These are phyloP conservation scores for Fopius arisanus DNA, from an alignment of 1,140 invertebrate species.

Conservation along the genomic window DNA sequence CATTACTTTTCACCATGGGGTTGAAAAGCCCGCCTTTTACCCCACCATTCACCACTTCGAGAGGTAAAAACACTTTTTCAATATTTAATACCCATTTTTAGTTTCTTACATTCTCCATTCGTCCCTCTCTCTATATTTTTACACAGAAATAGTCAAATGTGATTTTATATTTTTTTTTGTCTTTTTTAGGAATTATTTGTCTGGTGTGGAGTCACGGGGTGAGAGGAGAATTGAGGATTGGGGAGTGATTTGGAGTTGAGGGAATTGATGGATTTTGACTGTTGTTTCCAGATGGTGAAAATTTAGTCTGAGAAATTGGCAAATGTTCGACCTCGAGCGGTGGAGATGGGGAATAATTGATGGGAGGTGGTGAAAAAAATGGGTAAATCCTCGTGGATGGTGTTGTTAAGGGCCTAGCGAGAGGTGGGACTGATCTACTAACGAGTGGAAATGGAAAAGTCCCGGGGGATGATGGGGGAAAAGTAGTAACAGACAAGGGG, in stretches of 20 bases:
- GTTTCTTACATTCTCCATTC: no score
- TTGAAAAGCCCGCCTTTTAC: conserved; percentile 30
- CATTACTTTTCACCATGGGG: neutral
- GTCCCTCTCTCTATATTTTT: no score
- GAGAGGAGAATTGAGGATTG: no score
- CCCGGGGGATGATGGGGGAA: neutral
- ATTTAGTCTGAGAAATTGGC: conserved; percentile 17
- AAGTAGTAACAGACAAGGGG: conserved; percentile 22
- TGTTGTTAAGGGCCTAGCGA: neutral
- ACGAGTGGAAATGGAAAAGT: neutral
- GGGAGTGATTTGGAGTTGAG: no score
- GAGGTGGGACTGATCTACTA: neutral
- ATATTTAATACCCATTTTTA: neutral
- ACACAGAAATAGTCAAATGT: no score
- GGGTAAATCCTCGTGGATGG: neutral
- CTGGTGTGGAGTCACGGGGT: no score
- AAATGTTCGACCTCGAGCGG: conserved; percentile 26
- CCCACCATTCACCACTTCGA: neutral
- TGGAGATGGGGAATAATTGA: neutral
- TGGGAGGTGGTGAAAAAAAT: neutral
- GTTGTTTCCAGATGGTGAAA: neutral
- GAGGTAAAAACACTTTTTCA: neutral
- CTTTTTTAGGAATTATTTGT: no score
- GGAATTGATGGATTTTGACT: neutral
- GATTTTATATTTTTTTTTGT: no score